These are phyloP conservation scores for Matsumyia berberina DNA, from an alignment of 2,888 invertebrate genomes.

Conservation along the genomic window DNA sequence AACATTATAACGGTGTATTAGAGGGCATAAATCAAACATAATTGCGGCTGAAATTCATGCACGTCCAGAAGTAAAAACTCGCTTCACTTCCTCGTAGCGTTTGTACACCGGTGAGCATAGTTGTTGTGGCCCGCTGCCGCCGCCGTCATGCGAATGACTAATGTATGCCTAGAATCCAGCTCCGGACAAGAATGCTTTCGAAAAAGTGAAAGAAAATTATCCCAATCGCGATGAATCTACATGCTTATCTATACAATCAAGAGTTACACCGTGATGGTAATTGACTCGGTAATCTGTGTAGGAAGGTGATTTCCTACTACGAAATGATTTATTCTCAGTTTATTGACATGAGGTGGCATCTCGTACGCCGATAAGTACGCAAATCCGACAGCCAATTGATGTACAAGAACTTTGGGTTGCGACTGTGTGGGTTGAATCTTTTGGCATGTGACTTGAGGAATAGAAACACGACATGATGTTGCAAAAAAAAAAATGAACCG, in stretches of 20 bases:
- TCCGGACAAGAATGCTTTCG: conserved; percentile 49
- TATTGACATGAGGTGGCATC: conserved; percentile 39
- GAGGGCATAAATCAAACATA: conserved; percentile 72
- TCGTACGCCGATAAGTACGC: conserved; percentile 9
- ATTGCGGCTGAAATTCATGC: conserved; percentile 69
- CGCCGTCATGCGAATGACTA: conserved; percentile 40
- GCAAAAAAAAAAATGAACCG: neutral
- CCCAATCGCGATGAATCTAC: conserved; percentile 50
- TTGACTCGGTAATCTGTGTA: conserved; percentile 36
- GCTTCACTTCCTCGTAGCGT: conserved; percentile 58
- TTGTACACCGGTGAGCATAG: conserved; percentile 20
- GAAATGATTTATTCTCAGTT: conserved; percentile 33
- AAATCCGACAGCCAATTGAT: conserved; percentile 52
- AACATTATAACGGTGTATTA: conserved; percentile 70
- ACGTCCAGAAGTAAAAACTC: conserved; percentile 54
- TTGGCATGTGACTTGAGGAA: conserved; percentile 11
- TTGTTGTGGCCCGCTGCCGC: neutral
- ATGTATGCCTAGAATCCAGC: conserved; percentile 59
- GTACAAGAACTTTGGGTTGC: conserved; percentile 4
- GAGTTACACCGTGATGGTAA: conserved; percentile 31
- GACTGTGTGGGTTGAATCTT: conserved; percentile 18
- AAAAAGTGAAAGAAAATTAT: conserved; percentile 66
- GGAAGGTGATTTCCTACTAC: conserved; percentile 21
- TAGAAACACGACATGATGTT: neutral
- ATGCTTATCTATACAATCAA: conserved; percentile 32